A percentile compares a stretch with the other conserved stretches of the same genome.
Conservation (phyloP, 2,888 invertebrate species). For the Branchinecta sandiegonensis region DNA sequence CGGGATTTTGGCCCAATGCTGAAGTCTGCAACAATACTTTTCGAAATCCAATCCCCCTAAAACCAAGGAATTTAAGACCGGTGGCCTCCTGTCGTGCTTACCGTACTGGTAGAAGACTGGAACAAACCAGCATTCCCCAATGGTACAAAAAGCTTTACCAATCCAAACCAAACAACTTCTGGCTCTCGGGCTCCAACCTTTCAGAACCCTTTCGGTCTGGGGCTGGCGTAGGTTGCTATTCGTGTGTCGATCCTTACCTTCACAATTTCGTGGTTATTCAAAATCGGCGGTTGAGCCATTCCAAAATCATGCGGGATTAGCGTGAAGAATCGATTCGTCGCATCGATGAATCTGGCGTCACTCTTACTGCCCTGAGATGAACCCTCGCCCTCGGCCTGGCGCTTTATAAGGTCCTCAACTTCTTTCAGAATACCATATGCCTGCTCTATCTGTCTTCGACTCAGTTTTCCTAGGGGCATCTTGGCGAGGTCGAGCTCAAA, state of each 20-base stretch:
- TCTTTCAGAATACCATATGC: slow-evolving; percentile 69
- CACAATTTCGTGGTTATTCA: slow-evolving; percentile 62
- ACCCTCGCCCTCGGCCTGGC: not conserved
- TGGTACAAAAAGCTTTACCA: too few relatives aligned
- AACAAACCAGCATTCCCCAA: too few relatives aligned
- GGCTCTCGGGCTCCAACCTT: too few relatives aligned
- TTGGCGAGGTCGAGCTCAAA: slow-evolving; percentile 93
- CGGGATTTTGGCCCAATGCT: too few relatives aligned
- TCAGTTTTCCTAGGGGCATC: slow-evolving; percentile 95
- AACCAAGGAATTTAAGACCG: not conserved
- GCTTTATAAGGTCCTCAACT: slow-evolving; percentile 39
- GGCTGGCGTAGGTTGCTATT: too few relatives aligned
- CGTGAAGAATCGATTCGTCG: slow-evolving; percentile 86
- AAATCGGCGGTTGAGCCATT: slow-evolving; percentile 57
- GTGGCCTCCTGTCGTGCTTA: not conserved
- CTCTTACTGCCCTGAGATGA: slow-evolving; percentile 4
- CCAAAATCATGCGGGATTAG: slow-evolving; percentile 92
- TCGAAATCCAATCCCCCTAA: too few relatives aligned
- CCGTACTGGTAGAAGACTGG: too few relatives aligned
- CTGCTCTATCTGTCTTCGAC: slow-evolving; percentile 68
- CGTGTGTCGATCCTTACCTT: too few relatives aligned
- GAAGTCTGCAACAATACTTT: not conserved
- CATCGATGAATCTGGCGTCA: slow-evolving; percentile 52
- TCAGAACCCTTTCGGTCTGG: too few relatives aligned
- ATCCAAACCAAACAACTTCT: too few relatives aligned